Base-by-base conservation (phyloP, 2,113 vertebrate genomes). In the Pipra filicauda region DNA sequence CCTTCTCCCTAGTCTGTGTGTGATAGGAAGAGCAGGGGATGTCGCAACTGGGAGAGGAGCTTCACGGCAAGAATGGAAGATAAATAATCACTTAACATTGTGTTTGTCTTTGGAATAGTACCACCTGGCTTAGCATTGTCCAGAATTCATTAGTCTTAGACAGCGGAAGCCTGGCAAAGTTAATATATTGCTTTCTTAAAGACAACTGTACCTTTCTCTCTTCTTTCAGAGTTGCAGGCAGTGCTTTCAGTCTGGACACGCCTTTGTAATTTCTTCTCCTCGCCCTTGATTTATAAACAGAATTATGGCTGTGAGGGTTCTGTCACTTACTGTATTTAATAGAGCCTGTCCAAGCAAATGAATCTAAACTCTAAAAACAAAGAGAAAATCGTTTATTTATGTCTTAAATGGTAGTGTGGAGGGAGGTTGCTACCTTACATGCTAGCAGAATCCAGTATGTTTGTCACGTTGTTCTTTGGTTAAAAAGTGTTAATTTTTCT, bases 401-500 rank as follows among this genome's bases (percentile, higher is more conserved):
- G 12, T 70, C 92, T 66, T 55, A 39, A 46, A 70, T 54, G n/a
- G n/a, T 64, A 61, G 11, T 6, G 49, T 76, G 67, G 26, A 49
- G 15, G 46, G 28, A 86, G 21, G 15, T 55, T 73, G 75, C 64
- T 80, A 4, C 30, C 6, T 88, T 33, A 1, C 11, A 8, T 1
- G 3, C 41, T 82, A 35, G 58, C 37, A 51, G 62, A 87, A 89
- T 93, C 69, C 11, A 16, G 61, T 65, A 87, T 95, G 88, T 89
- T 84, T 69, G 59, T 85, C 66, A 93, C 51, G 64, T 95, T 92
- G 28, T 62, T 86, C 69, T 70, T 89, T 30, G 57, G 35, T 90
- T 79, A 70, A 92, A 72, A 96, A 97, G 93, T 95, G 85, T 96
- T 94, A 94, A 83, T 93, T 89, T 98, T 96, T 86, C 51, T 81